A percentile compares a stretch with the other conserved stretches of the same genome.
These are phyloP conservation scores for Beaufortia kweichowensis DNA, from an alignment of 2,113 vertebrate genomes.

Conservation along the genomic window DNA sequence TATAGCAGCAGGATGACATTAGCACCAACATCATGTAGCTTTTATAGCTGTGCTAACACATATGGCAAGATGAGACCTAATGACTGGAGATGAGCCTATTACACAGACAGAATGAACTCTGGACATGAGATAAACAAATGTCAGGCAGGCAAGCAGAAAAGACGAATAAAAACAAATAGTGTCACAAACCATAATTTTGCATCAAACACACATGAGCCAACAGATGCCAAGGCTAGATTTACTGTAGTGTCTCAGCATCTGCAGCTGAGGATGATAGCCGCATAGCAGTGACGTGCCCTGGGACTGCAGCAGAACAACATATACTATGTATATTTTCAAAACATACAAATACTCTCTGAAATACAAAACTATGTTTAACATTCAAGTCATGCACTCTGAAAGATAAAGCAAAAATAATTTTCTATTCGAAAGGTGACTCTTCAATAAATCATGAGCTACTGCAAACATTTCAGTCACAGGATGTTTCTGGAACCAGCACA, in stretches of 20 bases:
- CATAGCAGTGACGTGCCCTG: neutral
- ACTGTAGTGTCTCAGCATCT: slow-evolving; percentile 25
- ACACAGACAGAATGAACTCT: slow-evolving; percentile 2
- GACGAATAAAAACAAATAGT: neutral
- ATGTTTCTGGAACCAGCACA: neutral
- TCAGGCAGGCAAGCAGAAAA: neutral
- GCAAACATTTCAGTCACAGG: neutral
- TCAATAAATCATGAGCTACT: neutral
- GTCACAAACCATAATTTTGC: neutral
- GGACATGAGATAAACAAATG: slow-evolving; percentile 25
- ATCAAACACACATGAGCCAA: neutral
- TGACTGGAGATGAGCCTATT: neutral
- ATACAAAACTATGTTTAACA: too few relatives aligned
- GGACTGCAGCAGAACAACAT: slow-evolving; percentile 22
- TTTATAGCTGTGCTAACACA: slow-evolving; percentile 31
- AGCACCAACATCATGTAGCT: slow-evolving; percentile 51
- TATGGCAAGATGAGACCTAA: slow-evolving; percentile 8
- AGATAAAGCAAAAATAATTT: too few relatives aligned
- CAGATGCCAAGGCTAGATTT: slow-evolving; percentile 18
- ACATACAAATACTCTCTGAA: neutral
- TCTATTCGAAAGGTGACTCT: neutral
- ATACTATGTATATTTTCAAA: neutral
- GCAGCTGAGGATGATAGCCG: slow-evolving; percentile 20
- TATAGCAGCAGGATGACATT: slow-evolving; percentile 49
- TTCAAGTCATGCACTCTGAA: too few relatives aligned